Percentiles rank a stretch among this genome's conserved stretches.
Evolutionary conservation across 2,797 vertebrate species (phyloP).

Genomic region (Numenius phaeopus): DNA sequence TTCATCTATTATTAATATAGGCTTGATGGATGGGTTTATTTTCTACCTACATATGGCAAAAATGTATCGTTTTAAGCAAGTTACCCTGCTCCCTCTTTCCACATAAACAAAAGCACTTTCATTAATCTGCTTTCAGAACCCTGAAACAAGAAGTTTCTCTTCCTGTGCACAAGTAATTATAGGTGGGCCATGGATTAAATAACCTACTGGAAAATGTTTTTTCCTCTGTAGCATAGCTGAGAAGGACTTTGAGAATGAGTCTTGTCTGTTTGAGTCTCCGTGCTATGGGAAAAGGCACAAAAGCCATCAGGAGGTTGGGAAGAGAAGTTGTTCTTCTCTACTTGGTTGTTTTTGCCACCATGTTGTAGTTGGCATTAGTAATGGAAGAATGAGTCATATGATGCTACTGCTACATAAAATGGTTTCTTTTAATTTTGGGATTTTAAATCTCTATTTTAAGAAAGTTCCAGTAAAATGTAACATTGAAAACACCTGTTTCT

Average conservation of each 20-base stretch:
- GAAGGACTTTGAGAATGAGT: conserved; percentile 20
- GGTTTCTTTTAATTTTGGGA: background rate
- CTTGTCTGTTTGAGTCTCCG: background rate
- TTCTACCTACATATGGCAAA: conserved; percentile 54
- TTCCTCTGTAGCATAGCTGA: background rate
- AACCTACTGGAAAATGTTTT: conserved; percentile 18
- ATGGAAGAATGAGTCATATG: background rate
- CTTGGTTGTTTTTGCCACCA: background rate
- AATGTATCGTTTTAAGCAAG: conserved; percentile 33
- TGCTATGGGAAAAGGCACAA: background rate
- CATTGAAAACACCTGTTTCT: background rate
- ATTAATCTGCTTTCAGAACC: conserved; percentile 45
- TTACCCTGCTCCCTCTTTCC: background rate
- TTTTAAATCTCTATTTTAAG: background rate
- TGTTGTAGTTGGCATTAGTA: background rate
- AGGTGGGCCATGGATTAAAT: conserved; percentile 23
- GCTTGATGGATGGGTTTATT: conserved; percentile 61
- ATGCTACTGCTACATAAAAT: background rate
- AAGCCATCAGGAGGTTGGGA: background rate
- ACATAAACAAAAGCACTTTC: conserved; percentile 53
- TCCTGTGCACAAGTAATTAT: conserved; percentile 19
- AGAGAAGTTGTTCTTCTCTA: background rate
- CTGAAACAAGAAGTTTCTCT: conserved; percentile 43
- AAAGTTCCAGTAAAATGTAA: background rate
- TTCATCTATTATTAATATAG: conserved; percentile 70